A percentile compares a stretch with the other conserved stretches of the same genome.
These are phyloP conservation scores for Protonibea diacanthus DNA, from an alignment of 2,797 vertebrate genomes.

Conservation along the genomic window DNA sequence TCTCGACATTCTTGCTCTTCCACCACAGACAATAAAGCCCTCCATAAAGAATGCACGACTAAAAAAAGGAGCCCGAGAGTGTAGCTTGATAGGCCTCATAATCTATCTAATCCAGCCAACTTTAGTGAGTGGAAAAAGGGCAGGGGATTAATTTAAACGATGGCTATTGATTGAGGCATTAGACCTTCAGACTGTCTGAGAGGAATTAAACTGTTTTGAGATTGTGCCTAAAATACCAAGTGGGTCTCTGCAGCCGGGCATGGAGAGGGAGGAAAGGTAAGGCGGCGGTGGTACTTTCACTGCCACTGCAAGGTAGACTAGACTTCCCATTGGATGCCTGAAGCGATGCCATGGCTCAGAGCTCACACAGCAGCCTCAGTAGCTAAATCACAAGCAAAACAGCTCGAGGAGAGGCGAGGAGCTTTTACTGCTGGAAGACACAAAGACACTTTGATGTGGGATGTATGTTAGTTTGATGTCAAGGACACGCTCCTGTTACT, in stretches of 20 bases:
- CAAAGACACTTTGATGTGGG: slow-evolving; percentile 24
- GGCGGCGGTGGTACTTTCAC: not conserved
- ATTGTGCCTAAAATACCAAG: slow-evolving; percentile 67
- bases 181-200: slow-evolving; percentile 69
- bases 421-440: slow-evolving; percentile 11
- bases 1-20: slow-evolving; percentile 6
- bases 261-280: slow-evolving; percentile 5
- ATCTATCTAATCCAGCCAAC: slow-evolving; percentile 67
- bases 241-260: slow-evolving; percentile 10
- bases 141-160: slow-evolving; percentile 74
- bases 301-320: slow-evolving; percentile 44
- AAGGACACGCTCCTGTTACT: not conserved
- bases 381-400: slow-evolving; percentile 29
- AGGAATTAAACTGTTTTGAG: slow-evolving; percentile 66
- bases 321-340: slow-evolving; percentile 45
- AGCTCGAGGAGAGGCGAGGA: slow-evolving; percentile 31
- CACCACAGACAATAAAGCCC: slow-evolving; percentile 13
- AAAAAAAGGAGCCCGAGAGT: slow-evolving; percentile 10
- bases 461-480: slow-evolving; percentile 26
- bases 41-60: not conserved
- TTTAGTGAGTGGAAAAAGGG: slow-evolving; percentile 63
- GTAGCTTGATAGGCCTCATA: slow-evolving; percentile 45
- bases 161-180: slow-evolving; percentile 72
- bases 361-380: slow-evolving; percentile 19
- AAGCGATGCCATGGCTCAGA: slow-evolving; percentile 27